phyloP scores from a whole-genome alignment of 2,113 vertebrate genomes.

The Heptranchias perlo region DNA sequence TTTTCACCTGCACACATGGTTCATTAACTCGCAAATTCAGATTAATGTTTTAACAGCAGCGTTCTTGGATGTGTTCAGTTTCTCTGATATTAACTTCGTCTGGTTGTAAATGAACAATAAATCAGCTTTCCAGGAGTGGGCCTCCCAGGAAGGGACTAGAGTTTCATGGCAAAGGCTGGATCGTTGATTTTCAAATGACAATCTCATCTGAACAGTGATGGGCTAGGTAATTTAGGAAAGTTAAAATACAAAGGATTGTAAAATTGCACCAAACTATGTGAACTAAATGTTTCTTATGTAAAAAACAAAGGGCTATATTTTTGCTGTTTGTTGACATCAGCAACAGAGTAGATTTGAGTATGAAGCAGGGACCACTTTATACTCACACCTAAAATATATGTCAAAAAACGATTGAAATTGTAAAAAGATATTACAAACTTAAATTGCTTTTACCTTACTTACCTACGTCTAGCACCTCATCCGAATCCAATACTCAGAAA shows the following conservation, averaged over 20 bases:
- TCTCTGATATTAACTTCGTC: conserved; percentile 11
- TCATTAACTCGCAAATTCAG: conserved; percentile 28
- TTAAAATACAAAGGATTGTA: neutral
- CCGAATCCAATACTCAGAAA: neutral
- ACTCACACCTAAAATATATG: neutral
- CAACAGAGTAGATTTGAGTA: neutral
- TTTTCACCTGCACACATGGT: neutral
- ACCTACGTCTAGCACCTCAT: neutral
- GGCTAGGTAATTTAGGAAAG: neutral
- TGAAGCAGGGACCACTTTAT: neutral
- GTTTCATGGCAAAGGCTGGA: neutral
- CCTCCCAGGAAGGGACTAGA: too few relatives aligned
- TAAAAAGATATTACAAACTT: neutral
- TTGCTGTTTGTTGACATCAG: neutral
- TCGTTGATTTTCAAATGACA: neutral
- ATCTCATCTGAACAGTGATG: neutral
- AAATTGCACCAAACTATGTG: neutral
- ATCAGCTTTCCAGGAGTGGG: neutral
- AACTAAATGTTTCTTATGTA: neutral
- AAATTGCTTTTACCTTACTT: neutral
- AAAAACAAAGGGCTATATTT: neutral
- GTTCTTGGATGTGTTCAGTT: conserved; percentile 20
- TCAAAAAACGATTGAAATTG: neutral
- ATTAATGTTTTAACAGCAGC: conserved; percentile 27
- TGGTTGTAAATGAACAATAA: conserved; percentile 3